A percentile compares a stretch with the other conserved stretches of the same genome.
These are phyloP conservation scores for Platycheirus albimanus DNA, from an alignment of 2,888 invertebrate species.

Conservation along the genomic window DNA sequence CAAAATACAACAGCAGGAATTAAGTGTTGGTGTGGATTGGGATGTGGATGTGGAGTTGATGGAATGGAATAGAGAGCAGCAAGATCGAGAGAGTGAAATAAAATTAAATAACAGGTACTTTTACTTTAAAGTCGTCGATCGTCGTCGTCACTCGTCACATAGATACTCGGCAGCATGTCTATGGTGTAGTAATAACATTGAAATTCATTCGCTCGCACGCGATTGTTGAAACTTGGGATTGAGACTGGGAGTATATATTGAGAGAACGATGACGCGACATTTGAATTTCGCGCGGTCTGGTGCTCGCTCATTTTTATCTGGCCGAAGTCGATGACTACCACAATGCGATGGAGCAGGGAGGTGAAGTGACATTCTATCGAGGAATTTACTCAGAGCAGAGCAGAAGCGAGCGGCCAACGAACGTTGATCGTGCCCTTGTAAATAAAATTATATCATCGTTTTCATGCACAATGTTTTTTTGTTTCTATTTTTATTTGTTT, in stretches of 20 bases:
- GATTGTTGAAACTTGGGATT: too few species aligned
- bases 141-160: too few species aligned
- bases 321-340: slow-evolving; percentile 47
- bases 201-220: slow-evolving; percentile 55
- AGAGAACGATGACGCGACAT: slow-evolving; percentile 65
- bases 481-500: neutral
- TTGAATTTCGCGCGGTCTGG: slow-evolving; percentile 71
- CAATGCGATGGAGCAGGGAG: slow-evolving; percentile 2
- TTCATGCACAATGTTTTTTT: slow-evolving; percentile 61
- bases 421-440: slow-evolving; percentile 74
- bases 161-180: slow-evolving; percentile 20
- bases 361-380: neutral
- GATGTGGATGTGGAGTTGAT: slow-evolving; percentile 31
- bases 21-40: slow-evolving; percentile 11
- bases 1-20: slow-evolving; percentile 8
- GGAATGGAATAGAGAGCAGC: too few species aligned
- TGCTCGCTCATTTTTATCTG: slow-evolving; percentile 33
- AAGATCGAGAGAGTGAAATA: slow-evolving; percentile 69
- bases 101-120: slow-evolving; percentile 74
- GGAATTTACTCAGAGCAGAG: slow-evolving; percentile 45
- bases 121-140: slow-evolving; percentile 70
- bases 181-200: slow-evolving; percentile 66
- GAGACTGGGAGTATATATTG: slow-evolving; percentile 19
- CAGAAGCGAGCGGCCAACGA: slow-evolving; percentile 66
- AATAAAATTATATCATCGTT: slow-evolving; percentile 74